Conservation (phyloP, 1,140 invertebrate species). For the Penaeus japonicus region DNA sequence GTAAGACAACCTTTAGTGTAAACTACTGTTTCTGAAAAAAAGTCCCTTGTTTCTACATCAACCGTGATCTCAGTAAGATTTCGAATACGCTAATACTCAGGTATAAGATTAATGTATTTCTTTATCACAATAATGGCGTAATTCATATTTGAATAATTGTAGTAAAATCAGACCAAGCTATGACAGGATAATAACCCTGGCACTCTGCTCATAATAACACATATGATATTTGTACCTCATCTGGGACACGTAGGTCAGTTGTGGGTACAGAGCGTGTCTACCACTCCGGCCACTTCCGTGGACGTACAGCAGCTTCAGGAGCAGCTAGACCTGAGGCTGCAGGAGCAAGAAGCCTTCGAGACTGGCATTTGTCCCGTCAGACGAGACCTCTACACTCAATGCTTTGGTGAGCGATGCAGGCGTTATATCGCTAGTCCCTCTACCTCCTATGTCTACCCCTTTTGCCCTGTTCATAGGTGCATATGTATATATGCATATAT, state of each 20-base stretch:
- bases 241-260: conserved; percentile 57
- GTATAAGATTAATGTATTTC: no score
- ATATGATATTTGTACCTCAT: not conserved
- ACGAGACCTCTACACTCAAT: conserved; percentile 93
- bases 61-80: no score
- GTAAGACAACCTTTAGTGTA: conserved; percentile 73
- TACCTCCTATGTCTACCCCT: not conserved
- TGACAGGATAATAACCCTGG: no score
- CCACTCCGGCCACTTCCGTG: conserved; percentile 90
- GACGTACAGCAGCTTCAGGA: conserved; percentile 89
- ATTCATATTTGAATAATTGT: not conserved
- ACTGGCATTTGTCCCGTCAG: conserved; percentile 96
- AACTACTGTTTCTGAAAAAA: no score
- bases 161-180: not conserved
- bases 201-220: not conserved
- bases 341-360: conserved; percentile 91
- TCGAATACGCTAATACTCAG: no score
- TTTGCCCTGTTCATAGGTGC: no score
- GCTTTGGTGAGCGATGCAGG: conserved; percentile 78
- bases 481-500: no score
- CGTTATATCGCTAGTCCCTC: not conserved
- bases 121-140: no score
- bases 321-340: conserved; percentile 88
- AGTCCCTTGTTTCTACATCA: not conserved
- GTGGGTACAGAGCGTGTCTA: conserved; percentile 76